A percentile compares a stretch with the other conserved stretches of the same genome.
These are phyloP conservation scores for Calyptommatus sinebrachiatus DNA, from an alignment of 2,113 vertebrate species.

Conservation along the genomic window DNA sequence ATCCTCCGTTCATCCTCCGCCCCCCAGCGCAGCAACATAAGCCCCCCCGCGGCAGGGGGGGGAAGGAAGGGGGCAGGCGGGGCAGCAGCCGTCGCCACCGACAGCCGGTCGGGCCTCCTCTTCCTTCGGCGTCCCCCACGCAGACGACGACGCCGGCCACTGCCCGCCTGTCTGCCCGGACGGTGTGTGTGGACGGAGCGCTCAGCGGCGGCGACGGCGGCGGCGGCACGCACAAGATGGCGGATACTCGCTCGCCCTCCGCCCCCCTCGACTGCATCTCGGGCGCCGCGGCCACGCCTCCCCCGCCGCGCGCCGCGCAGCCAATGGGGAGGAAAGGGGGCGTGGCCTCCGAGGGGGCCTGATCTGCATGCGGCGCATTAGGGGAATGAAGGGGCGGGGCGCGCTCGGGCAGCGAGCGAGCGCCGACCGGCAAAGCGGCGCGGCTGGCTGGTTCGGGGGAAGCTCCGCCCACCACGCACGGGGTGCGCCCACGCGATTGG, in stretches of 20 bases:
- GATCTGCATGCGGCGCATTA: background rate
- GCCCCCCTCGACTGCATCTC: background rate
- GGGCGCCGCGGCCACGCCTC: constrained; percentile 9
- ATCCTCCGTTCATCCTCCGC: constrained; percentile 96
- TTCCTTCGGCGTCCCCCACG: background rate
- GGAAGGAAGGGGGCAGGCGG: background rate
- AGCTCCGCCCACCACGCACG: background rate
- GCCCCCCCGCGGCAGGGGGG: constrained; percentile 36
- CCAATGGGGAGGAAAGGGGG: constrained; percentile 28
- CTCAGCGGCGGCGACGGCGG: constrained; percentile 26
- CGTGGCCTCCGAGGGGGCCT: background rate
- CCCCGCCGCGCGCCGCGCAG: constrained; percentile 22
- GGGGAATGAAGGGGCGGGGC: background rate
- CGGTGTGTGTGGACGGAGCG: too few species aligned
- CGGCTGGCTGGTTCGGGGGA: background rate
- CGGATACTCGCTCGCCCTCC: constrained; percentile 40
- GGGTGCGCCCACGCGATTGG: background rate
- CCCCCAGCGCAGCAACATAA: constrained; percentile 70
- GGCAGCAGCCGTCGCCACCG: background rate
- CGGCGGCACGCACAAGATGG: constrained; percentile 58
- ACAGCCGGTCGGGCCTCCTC: background rate
- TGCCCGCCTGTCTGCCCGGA: too few species aligned
- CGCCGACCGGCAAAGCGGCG: too few species aligned
- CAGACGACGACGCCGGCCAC: background rate
- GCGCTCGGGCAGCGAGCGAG: fast-evolving